Evolutionary conservation across 1,140 invertebrate genomes (phyloP), one percentile per base, ranked within the genome.

Genomic region (Drosophila albomicans): DNA sequence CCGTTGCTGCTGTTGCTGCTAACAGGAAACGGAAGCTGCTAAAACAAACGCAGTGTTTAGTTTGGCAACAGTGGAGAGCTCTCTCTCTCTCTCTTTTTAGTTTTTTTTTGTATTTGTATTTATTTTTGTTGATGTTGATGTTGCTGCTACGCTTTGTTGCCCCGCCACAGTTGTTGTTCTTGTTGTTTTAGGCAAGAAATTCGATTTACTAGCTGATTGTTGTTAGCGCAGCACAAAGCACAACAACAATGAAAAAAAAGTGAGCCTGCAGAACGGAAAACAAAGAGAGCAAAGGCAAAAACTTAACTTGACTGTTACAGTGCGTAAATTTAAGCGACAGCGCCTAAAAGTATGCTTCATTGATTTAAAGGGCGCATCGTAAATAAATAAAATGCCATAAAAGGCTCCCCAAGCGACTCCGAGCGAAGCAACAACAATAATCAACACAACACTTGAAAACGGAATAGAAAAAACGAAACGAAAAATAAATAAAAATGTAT

Each of bases 141-240:
- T 73, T 76, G 68, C 70, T 81, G 74, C 77, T 52, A 72, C 64
- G 77, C 73, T 76, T 67, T 76, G 73, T 64, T 76, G 77, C 51
- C 62, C 56, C 45, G 75, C 73, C 58, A 62, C 46, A 16, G 28
- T 38, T 30, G 43, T 20, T 48, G 15, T 54, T 74, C 67, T 63
- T 87, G 80, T 88, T 89, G 75, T 88, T 85, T 89, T 88, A 88
- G 84, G 84, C 85, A 75, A 88, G 78, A 85, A 88, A 88, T 88
- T 88, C 85, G 84, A 88, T 88, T 88, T 88, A 84, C 85, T 85
- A 85, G 84, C 85, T 87, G 82, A 88, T 87, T 87, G 82, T 81
- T 87, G 77, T 87, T 82, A 88, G 85, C 81, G 70, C 49, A 67
- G 77, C 38, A 75, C 73, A 51, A 75, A 79, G 7, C 13, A 43